These are phyloP conservation scores for Mixornis gularis DNA, from an alignment of 2,113 vertebrate species.

Conservation along the genomic window DNA sequence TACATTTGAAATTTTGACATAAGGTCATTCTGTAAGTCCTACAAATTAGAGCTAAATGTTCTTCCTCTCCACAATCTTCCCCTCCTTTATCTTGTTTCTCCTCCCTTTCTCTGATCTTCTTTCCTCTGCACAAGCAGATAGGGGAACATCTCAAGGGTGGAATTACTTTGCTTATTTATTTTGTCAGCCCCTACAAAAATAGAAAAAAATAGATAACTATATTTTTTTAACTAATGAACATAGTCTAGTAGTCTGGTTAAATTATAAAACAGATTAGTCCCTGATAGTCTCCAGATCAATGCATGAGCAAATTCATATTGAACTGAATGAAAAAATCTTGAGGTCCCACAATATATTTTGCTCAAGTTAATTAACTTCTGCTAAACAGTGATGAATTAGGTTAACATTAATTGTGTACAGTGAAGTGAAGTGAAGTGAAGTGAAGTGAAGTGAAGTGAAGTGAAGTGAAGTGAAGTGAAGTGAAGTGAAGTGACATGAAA, in stretches of 20 bases:
- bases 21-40: background rate
- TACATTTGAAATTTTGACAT: background rate
- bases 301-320: background rate
- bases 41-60: background rate
- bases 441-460: background rate
- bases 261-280: background rate
- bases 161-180: background rate
- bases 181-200: background rate
- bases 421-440: background rate
- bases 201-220: background rate
- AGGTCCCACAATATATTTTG: background rate
- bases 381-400: background rate
- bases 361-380: background rate
- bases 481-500: background rate
- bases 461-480: background rate
- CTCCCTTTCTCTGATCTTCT: background rate
- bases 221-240: background rate
- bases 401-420: background rate
- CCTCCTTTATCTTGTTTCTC: background rate
- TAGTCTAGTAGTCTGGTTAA: background rate
- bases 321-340: background rate
- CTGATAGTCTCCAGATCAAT: background rate
- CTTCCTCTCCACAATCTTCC: background rate
- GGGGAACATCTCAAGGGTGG: background rate
- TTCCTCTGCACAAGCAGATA: background rate